Percentiles rank a stretch among this genome's conserved stretches.
These are phyloP conservation scores for Puntigrus tetrazona DNA, from an alignment of 2,113 vertebrate species.

Conservation along the genomic window DNA sequence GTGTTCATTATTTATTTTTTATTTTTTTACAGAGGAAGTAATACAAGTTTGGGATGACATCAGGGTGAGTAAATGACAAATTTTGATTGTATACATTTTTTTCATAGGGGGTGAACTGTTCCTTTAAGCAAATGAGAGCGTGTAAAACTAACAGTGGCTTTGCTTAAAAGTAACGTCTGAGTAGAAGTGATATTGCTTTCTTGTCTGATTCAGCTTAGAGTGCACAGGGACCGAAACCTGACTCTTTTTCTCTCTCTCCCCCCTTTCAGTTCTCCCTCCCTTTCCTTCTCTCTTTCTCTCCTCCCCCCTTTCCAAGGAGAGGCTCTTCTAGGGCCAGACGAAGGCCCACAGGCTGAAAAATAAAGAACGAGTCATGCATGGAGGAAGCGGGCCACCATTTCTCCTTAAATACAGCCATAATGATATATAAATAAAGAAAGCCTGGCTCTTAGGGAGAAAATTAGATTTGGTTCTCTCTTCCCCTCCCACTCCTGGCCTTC, in stretches of 20 bases:
- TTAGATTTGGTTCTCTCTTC: constrained; percentile 42
- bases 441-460: constrained; percentile 43
- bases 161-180: not conserved
- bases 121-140: constrained; percentile 28
- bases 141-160: constrained; percentile 4
- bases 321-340: constrained; percentile 35
- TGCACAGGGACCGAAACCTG: constrained; percentile 41
- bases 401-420: constrained; percentile 34
- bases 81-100: not conserved
- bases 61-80: not conserved
- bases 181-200: constrained; percentile 12
- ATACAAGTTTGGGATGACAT: not conserved
- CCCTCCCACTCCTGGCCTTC: constrained; percentile 37
- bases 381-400: not conserved
- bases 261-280: not conserved
- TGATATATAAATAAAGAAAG: constrained; percentile 47
- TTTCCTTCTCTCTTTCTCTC: constrained; percentile 29
- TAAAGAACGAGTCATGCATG: constrained; percentile 22
- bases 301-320: constrained; percentile 12
- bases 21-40: not conserved
- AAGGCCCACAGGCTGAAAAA: constrained; percentile 35
- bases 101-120: not conserved
- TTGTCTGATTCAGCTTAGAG: constrained; percentile 30
- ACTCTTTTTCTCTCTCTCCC: constrained; percentile 41
- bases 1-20: too few species aligned